These are phyloP conservation scores for Channa argus DNA, from an alignment of 2,113 vertebrate genomes.

Conservation along the genomic window DNA sequence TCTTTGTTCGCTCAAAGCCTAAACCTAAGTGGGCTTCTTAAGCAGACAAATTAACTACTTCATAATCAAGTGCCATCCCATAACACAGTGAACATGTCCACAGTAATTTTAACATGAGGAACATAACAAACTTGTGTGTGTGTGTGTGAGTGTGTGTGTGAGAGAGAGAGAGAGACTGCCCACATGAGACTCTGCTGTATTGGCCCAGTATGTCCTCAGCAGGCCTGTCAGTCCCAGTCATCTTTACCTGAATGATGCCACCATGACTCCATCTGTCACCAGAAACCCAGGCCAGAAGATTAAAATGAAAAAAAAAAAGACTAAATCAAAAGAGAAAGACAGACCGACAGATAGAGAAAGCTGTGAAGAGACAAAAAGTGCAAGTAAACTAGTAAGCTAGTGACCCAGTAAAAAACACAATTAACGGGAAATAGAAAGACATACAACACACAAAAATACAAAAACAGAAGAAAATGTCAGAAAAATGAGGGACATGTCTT, in stretches of 20 bases:
- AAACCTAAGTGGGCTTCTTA: slow-evolving; percentile 8
- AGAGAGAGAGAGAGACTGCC: too few species aligned
- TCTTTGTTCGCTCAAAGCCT: not conserved
- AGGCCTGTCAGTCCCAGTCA: slow-evolving; percentile 71
- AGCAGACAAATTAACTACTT: not conserved
- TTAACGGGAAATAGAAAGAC: not conserved
- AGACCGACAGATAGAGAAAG: not conserved
- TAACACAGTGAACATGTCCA: not conserved
- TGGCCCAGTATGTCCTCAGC: slow-evolving; percentile 56
- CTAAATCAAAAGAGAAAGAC: not conserved
- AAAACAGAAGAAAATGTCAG: not conserved
- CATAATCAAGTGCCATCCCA: too few species aligned
- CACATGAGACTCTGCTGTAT: slow-evolving; percentile 31
- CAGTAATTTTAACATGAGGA: slow-evolving; percentile 12
- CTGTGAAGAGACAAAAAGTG: not conserved
- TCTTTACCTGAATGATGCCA: slow-evolving; percentile 66
- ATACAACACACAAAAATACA: not conserved
- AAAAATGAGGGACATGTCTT: not conserved
- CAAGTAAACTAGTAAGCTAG: not conserved
- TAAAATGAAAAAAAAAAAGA: slow-evolving; percentile 27
- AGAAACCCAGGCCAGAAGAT: slow-evolving; percentile 35
- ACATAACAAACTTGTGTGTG: slow-evolving; percentile 4
- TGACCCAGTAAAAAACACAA: not conserved
- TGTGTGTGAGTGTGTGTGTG: not conserved
- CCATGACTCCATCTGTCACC: slow-evolving; percentile 68